Evolutionary conservation across 2,888 invertebrate species (phyloP).

Genomic region (Thysanoteuthis rhombus): DNA sequence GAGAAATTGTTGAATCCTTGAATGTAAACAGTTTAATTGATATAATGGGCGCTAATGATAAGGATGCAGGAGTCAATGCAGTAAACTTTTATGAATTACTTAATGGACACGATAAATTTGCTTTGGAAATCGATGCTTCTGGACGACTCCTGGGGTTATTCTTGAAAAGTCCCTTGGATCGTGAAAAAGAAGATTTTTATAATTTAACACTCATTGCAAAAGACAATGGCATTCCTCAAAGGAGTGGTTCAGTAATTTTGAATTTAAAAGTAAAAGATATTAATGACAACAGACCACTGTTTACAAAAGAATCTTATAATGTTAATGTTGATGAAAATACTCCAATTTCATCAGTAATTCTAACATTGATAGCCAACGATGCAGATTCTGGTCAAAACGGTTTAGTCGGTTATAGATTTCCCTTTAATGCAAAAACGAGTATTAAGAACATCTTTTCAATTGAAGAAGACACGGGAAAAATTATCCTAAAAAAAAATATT

Average conservation of each 20-base stretch:
- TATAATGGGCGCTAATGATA: conserved; percentile 47
- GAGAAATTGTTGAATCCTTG: conserved; percentile 47
- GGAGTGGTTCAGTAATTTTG: conserved; percentile 51
- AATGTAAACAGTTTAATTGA: conserved; percentile 40
- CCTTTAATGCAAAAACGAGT: conserved; percentile 45
- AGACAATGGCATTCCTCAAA: conserved; percentile 55
- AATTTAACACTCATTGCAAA: conserved; percentile 50
- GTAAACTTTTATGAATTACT: conserved; percentile 47
- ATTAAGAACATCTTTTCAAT: conserved; percentile 69
- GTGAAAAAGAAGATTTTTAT: conserved; percentile 50
- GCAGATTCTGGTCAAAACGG: conserved; percentile 84
- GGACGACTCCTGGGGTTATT: conserved; percentile 39
- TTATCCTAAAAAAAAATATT: conserved; percentile 80
- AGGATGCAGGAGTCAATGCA: conserved; percentile 48
- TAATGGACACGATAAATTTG: conserved; percentile 44
- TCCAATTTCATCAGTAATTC: conserved; percentile 45
- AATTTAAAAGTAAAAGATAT: conserved; percentile 54
- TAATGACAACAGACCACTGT: conserved; percentile 57
- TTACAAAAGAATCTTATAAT: conserved; percentile 48
- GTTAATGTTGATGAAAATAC: conserved; percentile 50
- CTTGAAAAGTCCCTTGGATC: conserved; percentile 48
- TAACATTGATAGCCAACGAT: conserved; percentile 80
- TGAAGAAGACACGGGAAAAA: conserved; percentile 86
- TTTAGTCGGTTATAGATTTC: conserved; percentile 68
- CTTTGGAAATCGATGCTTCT: conserved; percentile 38